Conservation (phyloP, 2,888 invertebrate genomes). For the Bellardia pandia region DNA sequence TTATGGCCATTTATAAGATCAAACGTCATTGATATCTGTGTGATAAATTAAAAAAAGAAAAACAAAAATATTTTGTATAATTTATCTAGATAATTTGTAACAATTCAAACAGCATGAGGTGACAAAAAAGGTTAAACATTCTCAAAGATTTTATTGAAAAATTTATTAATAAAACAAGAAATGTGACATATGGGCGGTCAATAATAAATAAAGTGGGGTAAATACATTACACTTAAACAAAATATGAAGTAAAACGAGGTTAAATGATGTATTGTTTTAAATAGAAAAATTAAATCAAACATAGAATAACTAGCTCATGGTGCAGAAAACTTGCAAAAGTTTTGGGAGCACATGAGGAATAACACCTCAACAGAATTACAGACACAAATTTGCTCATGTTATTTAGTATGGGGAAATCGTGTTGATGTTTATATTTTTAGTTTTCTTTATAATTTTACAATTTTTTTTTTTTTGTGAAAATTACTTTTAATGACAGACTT, state of each 20-base stretch:
- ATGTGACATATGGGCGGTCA: slow-evolving; percentile 9
- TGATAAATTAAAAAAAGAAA: not conserved
- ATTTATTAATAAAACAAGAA: slow-evolving; percentile 7
- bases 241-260: not conserved
- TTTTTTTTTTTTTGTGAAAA: too few species aligned
- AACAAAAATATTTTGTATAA: not conserved
- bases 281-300: too few species aligned
- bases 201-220: not conserved
- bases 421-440: too few species aligned
- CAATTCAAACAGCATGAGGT: slow-evolving; percentile 35
- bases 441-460: too few species aligned
- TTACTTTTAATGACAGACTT: too few species aligned
- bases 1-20: slow-evolving; percentile 27
- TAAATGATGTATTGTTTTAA: too few species aligned
- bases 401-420: too few species aligned
- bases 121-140: slow-evolving; percentile 58
- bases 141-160: slow-evolving; percentile 21
- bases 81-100: not conserved
- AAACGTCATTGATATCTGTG: slow-evolving; percentile 17
- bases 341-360: too few species aligned
- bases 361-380: too few species aligned
- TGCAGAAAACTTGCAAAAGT: too few species aligned
- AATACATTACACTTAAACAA: not conserved
- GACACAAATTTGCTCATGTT: too few species aligned
- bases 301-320: too few species aligned